Evolutionary conservation across 2,888 invertebrate species (phyloP), one percentile per base, ranked within the genome.

Genomic region (Xiphydria camelus): DNA sequence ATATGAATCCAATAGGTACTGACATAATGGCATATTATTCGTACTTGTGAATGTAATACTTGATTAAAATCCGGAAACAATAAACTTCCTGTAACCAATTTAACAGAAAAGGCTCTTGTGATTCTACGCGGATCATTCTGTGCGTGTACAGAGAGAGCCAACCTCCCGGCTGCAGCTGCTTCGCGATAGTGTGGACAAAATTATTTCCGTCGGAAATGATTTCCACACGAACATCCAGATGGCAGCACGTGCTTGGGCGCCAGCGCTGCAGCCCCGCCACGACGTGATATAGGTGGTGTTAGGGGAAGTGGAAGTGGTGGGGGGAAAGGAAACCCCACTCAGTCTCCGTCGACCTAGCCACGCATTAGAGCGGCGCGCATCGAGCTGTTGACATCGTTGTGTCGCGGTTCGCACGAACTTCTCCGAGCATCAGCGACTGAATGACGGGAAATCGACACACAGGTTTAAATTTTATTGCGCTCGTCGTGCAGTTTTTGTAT

Each of bases 171-270:
- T n/a, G n/a, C n/a, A n/a, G n/a, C n/a, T n/a, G n/a, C n/a, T n/a
- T 20, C 5, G 29, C 17, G 10, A n/a, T n/a, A 14, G 22, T 10
- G 5, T 4, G 43, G 61, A 59, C 62, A 58, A 64, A 57, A 64
- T 43, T 61, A 54, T 61, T 29, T 14, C 60, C 20, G 51, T 22
- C n/a, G 2, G 14, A 4, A 6, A 32, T 41, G 22, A 53, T 70
- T 58, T 35, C 15, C 40, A 41, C 41, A 22, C 25, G 41, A 32
- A 41, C 26, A 59, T 37, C 19, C 17, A 51, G 68, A 41, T 57
- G 66, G 70, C 70, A 64, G 66, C 70, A 70, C 57, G 41, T 43
- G 47, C 62, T 59, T 57, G 58, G 25, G 18, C 22, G 14, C n/a
- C 35, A 32, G 10, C 17, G 20, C 34, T 40, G n/a, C 7, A 17